Conservation (phyloP, 1,140 invertebrate genomes). For the Heliconius congener region DNA sequence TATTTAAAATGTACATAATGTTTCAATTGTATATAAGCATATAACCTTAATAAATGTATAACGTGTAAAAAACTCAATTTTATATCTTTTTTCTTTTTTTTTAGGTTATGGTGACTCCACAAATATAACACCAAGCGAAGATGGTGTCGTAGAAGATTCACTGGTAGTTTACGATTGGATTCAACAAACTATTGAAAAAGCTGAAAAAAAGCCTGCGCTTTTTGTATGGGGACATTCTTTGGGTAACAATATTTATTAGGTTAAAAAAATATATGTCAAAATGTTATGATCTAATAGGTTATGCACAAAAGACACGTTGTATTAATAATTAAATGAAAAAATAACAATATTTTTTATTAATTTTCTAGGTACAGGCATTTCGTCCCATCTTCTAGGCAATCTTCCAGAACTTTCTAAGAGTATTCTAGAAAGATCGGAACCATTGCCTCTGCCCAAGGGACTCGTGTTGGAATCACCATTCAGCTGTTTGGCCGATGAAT, state of each 20-base stretch:
- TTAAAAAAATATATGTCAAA: too few relatives aligned
- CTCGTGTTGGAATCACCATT: conserved; percentile 68
- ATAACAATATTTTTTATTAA: neutral
- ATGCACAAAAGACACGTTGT: too few relatives aligned
- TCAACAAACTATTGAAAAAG: conserved; percentile 33
- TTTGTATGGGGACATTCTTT: conserved; percentile 74
- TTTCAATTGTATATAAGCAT: too few relatives aligned
- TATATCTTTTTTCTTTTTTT: neutral
- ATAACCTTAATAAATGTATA: too few relatives aligned
- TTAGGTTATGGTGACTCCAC: conserved; percentile 71
- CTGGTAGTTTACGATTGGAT: conserved; percentile 69
- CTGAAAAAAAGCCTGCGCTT: conserved; percentile 39
- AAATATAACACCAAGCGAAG: conserved; percentile 57
- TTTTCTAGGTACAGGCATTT: conserved; percentile 64
- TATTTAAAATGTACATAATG: too few relatives aligned
- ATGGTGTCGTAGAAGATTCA: conserved; percentile 67
- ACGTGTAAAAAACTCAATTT: too few relatives aligned
- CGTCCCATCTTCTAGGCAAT: conserved; percentile 62
- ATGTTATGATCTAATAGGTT: too few relatives aligned
- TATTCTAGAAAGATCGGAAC: conserved; percentile 40
- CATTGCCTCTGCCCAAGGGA: conserved; percentile 53
- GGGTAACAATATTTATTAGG: conserved; percentile 32
- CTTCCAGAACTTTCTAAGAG: conserved; percentile 44
- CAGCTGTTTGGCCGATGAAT: conserved; percentile 65
- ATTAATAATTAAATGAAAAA: too few relatives aligned